Percentiles rank a stretch among this genome's conserved stretches.
Conservation (phyloP, 1,140 invertebrate species). For the Solenopsis invicta region DNA sequence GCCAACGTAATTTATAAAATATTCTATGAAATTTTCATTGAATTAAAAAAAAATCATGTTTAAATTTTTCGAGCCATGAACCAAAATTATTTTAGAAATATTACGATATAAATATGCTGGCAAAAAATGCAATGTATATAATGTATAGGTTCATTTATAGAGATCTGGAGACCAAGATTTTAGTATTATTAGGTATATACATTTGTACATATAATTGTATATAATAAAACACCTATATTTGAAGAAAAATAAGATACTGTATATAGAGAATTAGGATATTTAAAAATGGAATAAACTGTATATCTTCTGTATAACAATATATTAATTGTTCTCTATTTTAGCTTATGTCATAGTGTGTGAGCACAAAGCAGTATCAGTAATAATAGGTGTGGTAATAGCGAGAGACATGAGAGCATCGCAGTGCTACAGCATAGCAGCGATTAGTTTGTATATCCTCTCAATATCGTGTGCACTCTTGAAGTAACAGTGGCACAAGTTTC, state of each 20-base stretch:
- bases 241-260: background rate
- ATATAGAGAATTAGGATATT: constrained; percentile 53
- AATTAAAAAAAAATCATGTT: background rate
- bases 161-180: background rate
- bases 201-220: background rate
- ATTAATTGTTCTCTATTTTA: constrained; percentile 75
- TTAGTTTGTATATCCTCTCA: constrained; percentile 52
- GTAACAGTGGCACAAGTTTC: constrained; percentile 43
- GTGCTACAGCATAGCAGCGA: constrained; percentile 35
- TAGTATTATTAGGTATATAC: constrained; percentile 9
- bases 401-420: constrained; percentile 51
- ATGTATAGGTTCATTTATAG: constrained; percentile 6
- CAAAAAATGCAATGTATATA: background rate
- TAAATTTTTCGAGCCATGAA: background rate
- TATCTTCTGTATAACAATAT: constrained; percentile 73
- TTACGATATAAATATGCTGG: background rate
- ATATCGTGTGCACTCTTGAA: constrained; percentile 53
- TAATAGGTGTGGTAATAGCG: constrained; percentile 67
- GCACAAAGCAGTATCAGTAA: constrained; percentile 72
- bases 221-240: background rate
- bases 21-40: background rate
- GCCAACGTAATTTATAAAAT: constrained; percentile 71
- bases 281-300: constrained; percentile 40
- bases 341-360: constrained; percentile 70
- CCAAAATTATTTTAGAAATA: background rate